Percentiles rank a stretch among this genome's conserved stretches.
These are phyloP conservation scores for Parascotia fuliginaria DNA, from an alignment of 2,888 invertebrate species.

Conservation along the genomic window DNA sequence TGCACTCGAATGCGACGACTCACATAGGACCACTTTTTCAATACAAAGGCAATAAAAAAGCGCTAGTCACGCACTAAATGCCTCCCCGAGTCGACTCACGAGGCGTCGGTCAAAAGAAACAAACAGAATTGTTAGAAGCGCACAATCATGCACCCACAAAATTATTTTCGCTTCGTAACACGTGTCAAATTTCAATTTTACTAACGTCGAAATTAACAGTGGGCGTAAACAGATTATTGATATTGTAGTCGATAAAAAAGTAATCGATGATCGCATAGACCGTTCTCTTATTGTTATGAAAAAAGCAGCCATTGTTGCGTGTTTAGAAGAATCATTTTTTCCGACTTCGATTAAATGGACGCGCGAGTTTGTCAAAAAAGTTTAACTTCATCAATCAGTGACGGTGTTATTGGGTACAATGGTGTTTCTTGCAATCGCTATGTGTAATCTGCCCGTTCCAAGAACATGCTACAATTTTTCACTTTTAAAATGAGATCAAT, in stretches of 20 bases:
- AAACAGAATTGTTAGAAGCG: slow-evolving; percentile 79
- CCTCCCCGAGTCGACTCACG: slow-evolving; percentile 62
- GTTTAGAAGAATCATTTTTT: slow-evolving; percentile 67
- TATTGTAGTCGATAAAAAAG: slow-evolving; percentile 83
- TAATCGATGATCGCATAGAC: slow-evolving; percentile 83
- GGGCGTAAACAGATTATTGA: slow-evolving; percentile 85
- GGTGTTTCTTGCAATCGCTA: slow-evolving; percentile 66
- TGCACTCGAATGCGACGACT: slow-evolving; percentile 26
- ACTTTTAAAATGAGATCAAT: slow-evolving; percentile 70
- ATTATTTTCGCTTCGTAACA: slow-evolving; percentile 83
- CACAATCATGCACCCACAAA: slow-evolving; percentile 81
- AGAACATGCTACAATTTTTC: slow-evolving; percentile 72
- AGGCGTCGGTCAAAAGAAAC: slow-evolving; percentile 79
- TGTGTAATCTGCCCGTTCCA: slow-evolving; percentile 72
- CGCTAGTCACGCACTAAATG: slow-evolving; percentile 82
- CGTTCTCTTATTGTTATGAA: slow-evolving; percentile 67
- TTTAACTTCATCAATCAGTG: slow-evolving; percentile 80
- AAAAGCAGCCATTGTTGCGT: slow-evolving; percentile 78
- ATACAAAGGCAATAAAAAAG: slow-evolving; percentile 81
- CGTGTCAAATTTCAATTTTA: slow-evolving; percentile 85
- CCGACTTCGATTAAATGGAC: slow-evolving; percentile 66
- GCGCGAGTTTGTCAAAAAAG: slow-evolving; percentile 72
- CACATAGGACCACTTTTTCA: slow-evolving; percentile 68
- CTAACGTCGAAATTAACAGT: slow-evolving; percentile 83
- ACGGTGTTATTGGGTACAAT: slow-evolving; percentile 81